phyloP scores from a whole-genome alignment of 1,140 invertebrate genomes.

The Formica exsecta region DNA sequence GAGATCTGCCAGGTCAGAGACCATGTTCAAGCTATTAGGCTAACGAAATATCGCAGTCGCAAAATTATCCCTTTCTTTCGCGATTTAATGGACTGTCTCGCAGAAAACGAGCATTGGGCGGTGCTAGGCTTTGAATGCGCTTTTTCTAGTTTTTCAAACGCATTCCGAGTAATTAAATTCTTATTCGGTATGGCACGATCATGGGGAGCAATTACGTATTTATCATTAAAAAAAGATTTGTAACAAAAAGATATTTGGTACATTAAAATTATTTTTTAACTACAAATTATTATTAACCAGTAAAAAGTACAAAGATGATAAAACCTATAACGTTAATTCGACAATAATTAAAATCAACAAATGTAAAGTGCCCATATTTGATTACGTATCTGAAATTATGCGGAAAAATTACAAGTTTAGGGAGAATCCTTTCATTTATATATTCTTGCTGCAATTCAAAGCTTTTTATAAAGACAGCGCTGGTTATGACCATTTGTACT shows the following conservation, averaged over 20 bases:
- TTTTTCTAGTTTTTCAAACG: conserved; percentile 67
- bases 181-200: not conserved
- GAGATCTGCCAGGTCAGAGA: not conserved
- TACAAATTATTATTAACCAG: not conserved
- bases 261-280: not conserved
- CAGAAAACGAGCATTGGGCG: conserved; percentile 19
- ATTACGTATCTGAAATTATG: not conserved
- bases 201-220: not conserved
- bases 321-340: not conserved
- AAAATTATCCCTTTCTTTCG: conserved; percentile 42
- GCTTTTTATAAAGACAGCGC: not conserved
- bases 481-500: conserved; percentile 17
- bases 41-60: conserved; percentile 23
- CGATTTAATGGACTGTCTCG: conserved; percentile 64
- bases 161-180: conserved; percentile 76
- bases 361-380: not conserved
- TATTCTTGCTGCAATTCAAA: not conserved
- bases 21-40: conserved; percentile 12
- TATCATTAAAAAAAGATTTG: not conserved
- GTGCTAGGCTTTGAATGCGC: conserved; percentile 41
- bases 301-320: not conserved
- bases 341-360: not conserved
- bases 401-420: conserved; percentile 7
- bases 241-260: not conserved
- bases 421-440: not conserved